Percentiles rank a stretch among this genome's conserved stretches.
phyloP scores from a whole-genome alignment of 2,888 invertebrate species.

The Aethes cnicana region DNA sequence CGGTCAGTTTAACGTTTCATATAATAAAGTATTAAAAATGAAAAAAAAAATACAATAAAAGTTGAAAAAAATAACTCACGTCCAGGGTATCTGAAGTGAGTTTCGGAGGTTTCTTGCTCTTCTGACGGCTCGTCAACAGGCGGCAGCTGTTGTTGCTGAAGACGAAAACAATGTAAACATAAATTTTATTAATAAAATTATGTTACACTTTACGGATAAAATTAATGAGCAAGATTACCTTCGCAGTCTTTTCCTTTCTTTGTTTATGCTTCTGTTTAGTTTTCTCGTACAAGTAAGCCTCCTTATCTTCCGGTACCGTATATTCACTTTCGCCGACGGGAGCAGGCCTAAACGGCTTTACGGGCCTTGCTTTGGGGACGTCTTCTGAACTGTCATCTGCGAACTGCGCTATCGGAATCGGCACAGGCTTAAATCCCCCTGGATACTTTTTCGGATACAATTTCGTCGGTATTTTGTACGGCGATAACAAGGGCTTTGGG shows the following conservation, averaged over 20 bases:
- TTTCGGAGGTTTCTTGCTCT: constrained; percentile 70
- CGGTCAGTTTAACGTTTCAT: too few relatives aligned
- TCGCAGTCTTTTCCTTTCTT: constrained; percentile 49
- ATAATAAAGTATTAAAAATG: too few relatives aligned
- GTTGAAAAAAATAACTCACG: constrained; percentile 50
- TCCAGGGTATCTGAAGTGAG: constrained; percentile 62
- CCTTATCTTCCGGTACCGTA: constrained; percentile 55
- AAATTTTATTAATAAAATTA: background rate
- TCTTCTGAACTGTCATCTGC: constrained; percentile 51
- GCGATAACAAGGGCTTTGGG: constrained; percentile 53
- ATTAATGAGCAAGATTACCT: constrained; percentile 40
- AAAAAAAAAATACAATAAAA: too few relatives aligned
- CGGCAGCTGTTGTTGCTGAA: constrained; percentile 44
- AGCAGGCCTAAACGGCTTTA: constrained; percentile 62
- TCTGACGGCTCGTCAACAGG: constrained; percentile 39
- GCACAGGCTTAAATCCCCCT: constrained; percentile 70
- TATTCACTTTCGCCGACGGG: constrained; percentile 53
- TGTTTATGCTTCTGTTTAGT: constrained; percentile 76
- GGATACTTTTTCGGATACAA: constrained; percentile 83
- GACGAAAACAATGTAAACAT: constrained; percentile 30
- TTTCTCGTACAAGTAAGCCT: constrained; percentile 70
- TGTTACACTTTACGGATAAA: background rate
- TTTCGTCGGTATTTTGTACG: constrained; percentile 73
- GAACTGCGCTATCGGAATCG: constrained; percentile 66
- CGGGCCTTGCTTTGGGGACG: constrained; percentile 71